Base-by-base conservation (phyloP, 2,113 vertebrate genomes). In the Apaloderma vittatum region DNA sequence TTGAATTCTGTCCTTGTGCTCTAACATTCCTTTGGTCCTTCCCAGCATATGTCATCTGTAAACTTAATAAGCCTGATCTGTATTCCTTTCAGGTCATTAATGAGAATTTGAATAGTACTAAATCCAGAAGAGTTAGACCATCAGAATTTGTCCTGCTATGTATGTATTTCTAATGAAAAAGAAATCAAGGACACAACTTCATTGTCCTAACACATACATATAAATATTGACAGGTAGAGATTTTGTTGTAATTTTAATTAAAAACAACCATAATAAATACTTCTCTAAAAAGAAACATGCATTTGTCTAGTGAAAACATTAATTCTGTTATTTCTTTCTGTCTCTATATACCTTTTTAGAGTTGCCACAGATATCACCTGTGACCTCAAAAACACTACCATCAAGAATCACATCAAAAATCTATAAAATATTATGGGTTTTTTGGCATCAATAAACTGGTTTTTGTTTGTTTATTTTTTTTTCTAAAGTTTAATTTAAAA, bases 261-360 rank as follows among this genome's bases (percentile, higher is more conserved):
- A 75, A 78, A 92, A 29, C 20, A 59, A 68, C 24, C 6, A n/a
- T 16, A 68, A 45, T 19, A 23, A 77, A 37, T 74, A 82, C 30
- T 77, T 49, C 11, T 65, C 18, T 7, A 48, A 45, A 81, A 67
- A 61, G 2, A 3, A 57, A 36, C 0, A 1, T 23, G 0, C 3
- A 57, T 68, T 90, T 68, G 0, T 43, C n/a, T 37, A 68, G 12
- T 29, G 22, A 71, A 95, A 82, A 34, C 3, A 58, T 55, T 49
- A 15, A 1, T 48, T 93, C 73, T 58, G 8, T 65, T 30, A 30
- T 71, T 84, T 84, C 8, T 83, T 6, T 49, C 46, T 80, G 9
- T 15, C 32, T 61, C 20, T 34, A 34, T n/a, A 48, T 55, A 1
- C 11, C 15, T 77, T 72, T 84, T 51, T 61, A 45, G 11, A 30